These are phyloP conservation scores for Mareca penelope DNA, from an alignment of 2,797 vertebrate genomes.

Conservation along the genomic window DNA sequence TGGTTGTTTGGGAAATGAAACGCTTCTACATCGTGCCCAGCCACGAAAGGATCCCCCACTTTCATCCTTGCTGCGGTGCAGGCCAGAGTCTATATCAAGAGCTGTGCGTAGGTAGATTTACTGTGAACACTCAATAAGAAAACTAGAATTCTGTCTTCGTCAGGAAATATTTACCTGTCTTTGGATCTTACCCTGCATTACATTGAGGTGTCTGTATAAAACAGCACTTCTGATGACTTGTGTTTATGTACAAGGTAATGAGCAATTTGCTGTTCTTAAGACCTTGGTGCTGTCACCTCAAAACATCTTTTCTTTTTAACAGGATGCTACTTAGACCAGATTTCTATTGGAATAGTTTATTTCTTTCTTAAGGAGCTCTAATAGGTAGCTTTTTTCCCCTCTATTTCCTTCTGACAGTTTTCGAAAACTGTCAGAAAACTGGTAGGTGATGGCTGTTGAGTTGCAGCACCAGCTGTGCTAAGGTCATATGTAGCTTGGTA, in stretches of 20 bases:
- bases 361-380: neutral
- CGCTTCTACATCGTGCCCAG: neutral
- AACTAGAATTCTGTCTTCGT: neutral
- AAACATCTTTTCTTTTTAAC: neutral
- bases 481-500: conserved; percentile 3
- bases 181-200: neutral
- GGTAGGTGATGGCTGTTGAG: neutral
- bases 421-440: neutral
- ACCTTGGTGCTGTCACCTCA: neutral
- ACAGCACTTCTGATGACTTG: neutral
- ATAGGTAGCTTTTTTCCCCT: neutral
- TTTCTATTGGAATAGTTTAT: neutral
- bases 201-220: neutral
- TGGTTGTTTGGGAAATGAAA: neutral
- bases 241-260: neutral
- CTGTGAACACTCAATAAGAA: neutral
- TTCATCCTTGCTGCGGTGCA: neutral
- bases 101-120: neutral
- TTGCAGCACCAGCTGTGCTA: neutral
- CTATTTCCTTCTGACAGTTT: neutral
- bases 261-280: neutral
- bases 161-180: neutral
- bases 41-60: neutral
- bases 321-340: neutral
- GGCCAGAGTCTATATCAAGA: neutral